Conservation (phyloP, 2,888 invertebrate genomes). For the Campoletis raptor region DNA sequence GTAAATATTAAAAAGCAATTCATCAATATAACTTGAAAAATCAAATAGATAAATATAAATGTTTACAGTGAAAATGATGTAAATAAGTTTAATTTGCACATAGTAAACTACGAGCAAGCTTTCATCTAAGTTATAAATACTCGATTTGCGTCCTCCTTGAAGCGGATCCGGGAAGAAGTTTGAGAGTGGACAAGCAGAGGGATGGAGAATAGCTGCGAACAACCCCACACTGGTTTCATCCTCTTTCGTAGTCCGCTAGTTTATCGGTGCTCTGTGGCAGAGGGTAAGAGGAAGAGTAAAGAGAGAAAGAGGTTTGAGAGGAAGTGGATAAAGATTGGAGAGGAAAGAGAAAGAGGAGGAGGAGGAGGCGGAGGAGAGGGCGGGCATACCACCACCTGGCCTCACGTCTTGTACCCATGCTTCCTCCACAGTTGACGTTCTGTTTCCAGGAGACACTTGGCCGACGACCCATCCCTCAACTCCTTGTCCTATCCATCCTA, state of each 20-base stretch:
- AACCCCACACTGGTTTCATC: conserved; percentile 24
- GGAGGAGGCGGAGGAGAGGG: conserved; percentile 31
- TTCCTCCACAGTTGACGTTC: conserved; percentile 79
- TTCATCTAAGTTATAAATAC: conserved; percentile 79
- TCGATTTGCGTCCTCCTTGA: conserved; percentile 73
- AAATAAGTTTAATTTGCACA: conserved; percentile 24
- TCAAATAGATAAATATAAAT: background rate
- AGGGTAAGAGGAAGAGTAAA: conserved; percentile 39
- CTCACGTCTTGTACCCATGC: conserved; percentile 80
- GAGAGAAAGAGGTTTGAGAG: conserved; percentile 44
- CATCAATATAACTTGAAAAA: background rate
- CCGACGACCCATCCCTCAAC: conserved; percentile 84
- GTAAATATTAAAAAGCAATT: background rate
- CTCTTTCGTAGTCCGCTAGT: conserved; percentile 68
- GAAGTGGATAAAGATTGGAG: background rate
- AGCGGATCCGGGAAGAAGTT: conserved; percentile 72
- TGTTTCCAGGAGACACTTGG: conserved; percentile 83
- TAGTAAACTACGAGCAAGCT: conserved; percentile 4
- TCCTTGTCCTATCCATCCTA: conserved; percentile 78
- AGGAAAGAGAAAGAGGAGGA: conserved; percentile 32
- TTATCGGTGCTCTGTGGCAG: conserved; percentile 76
- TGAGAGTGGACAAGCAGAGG: conserved; percentile 71
- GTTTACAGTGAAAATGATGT: background rate
- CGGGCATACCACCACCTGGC: conserved; percentile 69
- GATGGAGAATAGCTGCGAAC: conserved; percentile 30